Evolutionary conservation across 1,140 invertebrate species (phyloP).

Genomic region (Araneus ventricosus): DNA sequence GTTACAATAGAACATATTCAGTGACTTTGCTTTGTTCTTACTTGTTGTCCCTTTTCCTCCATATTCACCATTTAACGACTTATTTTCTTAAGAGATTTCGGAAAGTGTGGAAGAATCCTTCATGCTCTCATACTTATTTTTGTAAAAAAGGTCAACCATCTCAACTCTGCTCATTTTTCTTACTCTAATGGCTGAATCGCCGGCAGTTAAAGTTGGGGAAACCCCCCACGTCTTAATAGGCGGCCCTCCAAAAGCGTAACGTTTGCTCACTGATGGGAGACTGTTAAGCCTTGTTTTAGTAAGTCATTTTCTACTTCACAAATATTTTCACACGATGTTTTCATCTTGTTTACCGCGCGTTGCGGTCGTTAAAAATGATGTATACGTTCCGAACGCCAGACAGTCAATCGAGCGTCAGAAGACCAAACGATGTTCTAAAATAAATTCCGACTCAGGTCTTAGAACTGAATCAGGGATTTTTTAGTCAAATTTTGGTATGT

Average conservation of each 20-base stretch:
- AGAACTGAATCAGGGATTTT: too few species aligned
- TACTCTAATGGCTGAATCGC: neutral
- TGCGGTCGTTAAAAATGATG: conserved; percentile 32
- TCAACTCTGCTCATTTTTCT: neutral
- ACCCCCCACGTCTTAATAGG: neutral
- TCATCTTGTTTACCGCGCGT: neutral
- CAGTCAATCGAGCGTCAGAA: neutral
- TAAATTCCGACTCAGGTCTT: neutral
- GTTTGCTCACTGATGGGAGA: neutral
- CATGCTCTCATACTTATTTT: too few species aligned
- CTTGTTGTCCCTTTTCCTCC: too few species aligned
- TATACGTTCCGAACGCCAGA: neutral
- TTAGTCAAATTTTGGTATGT: too few species aligned
- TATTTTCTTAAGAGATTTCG: too few species aligned
- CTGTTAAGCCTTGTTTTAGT: neutral
- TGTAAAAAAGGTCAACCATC: neutral
- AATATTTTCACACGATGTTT: conserved; percentile 33
- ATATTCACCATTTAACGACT: too few species aligned
- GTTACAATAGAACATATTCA: too few species aligned
- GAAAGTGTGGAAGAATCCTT: neutral
- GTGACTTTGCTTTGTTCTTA: too few species aligned
- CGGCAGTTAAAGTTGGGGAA: too few species aligned
- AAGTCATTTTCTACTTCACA: neutral
- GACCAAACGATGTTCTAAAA: neutral
- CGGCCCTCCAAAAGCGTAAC: neutral